Evolutionary conservation across 2,797 vertebrate genomes (phyloP).

Genomic region (Phataginus tetradactyla): DNA sequence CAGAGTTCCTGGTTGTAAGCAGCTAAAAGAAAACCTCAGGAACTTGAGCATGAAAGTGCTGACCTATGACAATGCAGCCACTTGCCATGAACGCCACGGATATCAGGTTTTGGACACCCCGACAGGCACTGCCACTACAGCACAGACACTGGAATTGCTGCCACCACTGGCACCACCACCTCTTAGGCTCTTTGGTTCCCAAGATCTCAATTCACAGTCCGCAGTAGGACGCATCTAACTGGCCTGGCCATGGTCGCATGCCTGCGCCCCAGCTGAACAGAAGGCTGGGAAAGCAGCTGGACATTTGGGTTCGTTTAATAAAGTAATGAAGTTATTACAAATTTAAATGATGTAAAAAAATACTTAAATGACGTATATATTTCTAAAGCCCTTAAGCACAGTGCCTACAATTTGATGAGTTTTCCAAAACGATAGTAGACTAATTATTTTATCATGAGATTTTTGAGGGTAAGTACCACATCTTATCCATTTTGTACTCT

Average conservation of each 20-base stretch:
- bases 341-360: neutral
- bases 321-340: neutral
- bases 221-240: neutral
- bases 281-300: neutral
- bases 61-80: neutral
- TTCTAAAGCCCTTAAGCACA: neutral
- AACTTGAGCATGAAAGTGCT: neutral
- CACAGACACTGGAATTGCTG: neutral
- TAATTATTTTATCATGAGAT: neutral
- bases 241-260: neutral
- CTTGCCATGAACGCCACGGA: neutral
- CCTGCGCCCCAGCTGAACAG: neutral
- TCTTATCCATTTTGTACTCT: neutral
- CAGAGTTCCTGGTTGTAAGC: neutral
- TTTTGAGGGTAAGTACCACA: neutral
- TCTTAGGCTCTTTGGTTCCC: neutral
- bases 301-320: neutral
- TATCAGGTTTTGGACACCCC: neutral
- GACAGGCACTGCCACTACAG: rapidly evolving
- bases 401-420: neutral
- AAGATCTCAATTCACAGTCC: neutral
- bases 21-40: neutral
- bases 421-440: neutral
- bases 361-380: neutral
- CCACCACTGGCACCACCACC: neutral